Base-by-base conservation (phyloP, 2,797 vertebrate species). In the Lithobates pipiens region DNA sequence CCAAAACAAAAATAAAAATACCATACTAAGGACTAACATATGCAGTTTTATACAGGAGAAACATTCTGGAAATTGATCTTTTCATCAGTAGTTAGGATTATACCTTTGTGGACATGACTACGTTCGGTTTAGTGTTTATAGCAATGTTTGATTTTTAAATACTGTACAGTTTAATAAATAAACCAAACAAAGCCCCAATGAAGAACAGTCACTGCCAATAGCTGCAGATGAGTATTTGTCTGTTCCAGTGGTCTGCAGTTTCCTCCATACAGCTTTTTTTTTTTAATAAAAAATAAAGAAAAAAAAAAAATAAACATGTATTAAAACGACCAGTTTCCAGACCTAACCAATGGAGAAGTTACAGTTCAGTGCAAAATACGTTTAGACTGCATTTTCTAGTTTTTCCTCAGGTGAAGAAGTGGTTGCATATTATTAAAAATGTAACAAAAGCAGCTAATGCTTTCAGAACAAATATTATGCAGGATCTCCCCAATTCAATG, bases 81-180 rank as follows among this genome's bases (percentile, higher is more conserved):
- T 94, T 98, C 97, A 98, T 98, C 97, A 98, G 97, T 98, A 97
- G 97, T 98, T 97, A 95, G 96, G 94, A 93, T 93, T 96, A 95
- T 95, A 93, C 93, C 94, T 95, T 95, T 96, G 94, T 94, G 95
- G 95, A 95, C 92, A 95, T 91, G 94, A 95, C 95, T 95, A 94
- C 92, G 76, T 92, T 95, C 93, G 95, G 91, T 94, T 97, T 98
- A 99, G 97, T 98, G 97, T 99, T 95, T 94, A 95, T 95, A 96
- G 95, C 94, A 95, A 94, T 94, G 95, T 94, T 94, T 95, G 94
- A 95, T 95, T 95, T 95, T 99, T 99, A 99, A 99, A 99, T 99
- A 99, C 98, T 99, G 97, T 99, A 99, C 98, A 99, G 94, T 95
- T 97, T 95, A 96, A 99, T 99, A 99, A 99, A 99, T 99, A 98